Base-by-base conservation (phyloP, 2,113 vertebrate genomes). In the Willisornis vidua region DNA sequence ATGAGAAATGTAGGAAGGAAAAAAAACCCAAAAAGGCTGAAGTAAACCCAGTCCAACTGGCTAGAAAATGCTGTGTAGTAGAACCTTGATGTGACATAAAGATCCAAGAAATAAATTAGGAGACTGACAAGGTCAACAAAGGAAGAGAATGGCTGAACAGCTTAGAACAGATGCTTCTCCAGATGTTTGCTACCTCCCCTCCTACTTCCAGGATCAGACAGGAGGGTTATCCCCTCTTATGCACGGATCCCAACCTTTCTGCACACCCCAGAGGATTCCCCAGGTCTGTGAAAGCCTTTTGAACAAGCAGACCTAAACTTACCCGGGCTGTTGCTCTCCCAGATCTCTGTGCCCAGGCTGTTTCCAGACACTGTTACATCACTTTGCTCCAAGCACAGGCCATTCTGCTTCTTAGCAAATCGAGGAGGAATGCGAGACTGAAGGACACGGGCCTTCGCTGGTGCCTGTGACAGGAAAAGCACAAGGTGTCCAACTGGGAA, bases 351-450 rank as follows among this genome's bases (percentile, higher is more conserved):
- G 91, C 99, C 99, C 84, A 99, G 96, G 96, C 98, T 99, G 95
- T 97, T 99, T 49, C 99, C 97, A 12, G 99, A 98, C 43, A 99
- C 98, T 0, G 98, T 82, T 28, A 99, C 98, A 8, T 99, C 99
- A 0, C 98, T 95, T 46, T 99, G 99, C 68, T 99, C 99, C 51
- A 99, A 96, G 85, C 98, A 98, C 87, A 99, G 96, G 93, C 91
- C 97, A 85, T 98, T 98, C 92, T 99, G 99, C 92, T 99, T 99
- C 97, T 99, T 99, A 4, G 99, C 99, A 95, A 99, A 99, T 2
- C 99, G 99, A n/a, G 99, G 99, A 3, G 99, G 99, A 79, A 99
- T 99, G 72, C 99, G 99, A 9, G 99, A 99, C 37, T 98, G 91
- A 14, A 99, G 98, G 19, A 98, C 94, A 14, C 99, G 98, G 92